Evolutionary conservation across 2,888 invertebrate species (phyloP), one percentile per base, ranked within the genome.

Genomic region (Dendrolimus houi): DNA sequence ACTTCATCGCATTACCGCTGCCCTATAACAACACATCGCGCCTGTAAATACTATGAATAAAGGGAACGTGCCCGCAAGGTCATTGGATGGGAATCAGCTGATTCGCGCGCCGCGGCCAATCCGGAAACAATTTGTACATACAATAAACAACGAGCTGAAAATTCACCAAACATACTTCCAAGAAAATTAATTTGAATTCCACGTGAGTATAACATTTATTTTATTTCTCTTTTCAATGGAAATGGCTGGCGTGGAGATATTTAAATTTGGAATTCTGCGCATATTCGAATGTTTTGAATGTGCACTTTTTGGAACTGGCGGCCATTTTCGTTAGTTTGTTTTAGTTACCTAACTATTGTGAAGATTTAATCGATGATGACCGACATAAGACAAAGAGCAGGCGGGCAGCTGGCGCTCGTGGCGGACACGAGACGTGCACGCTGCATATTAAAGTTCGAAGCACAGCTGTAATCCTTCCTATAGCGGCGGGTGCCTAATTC

Each of bases 41-140:
- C 75, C 72, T 85, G 85, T 87, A 87, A 77, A 87, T 87, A 85
- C 71, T 80, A 77, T 76, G 79, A 75, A 80, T 78, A 79, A 77
- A 74, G 74, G 80, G 78, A 81, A 81, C 76, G 75, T 76, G 72
- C 72, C 70, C 71, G 72, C 85, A 85, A 87, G 85, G 87, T 85
- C 85, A 81, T 78, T 76, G 82, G 75, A 82, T 82, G 81, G 80
- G 78, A 75, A 83, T 83, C 88, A 89, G 88, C 88, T 89, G 88
- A 85, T 77, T 77, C 71, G 77, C 74, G 76, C 74, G 73, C 74
- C 74, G 76, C 79, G 72, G 75, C 80, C 79, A 72, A 77, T 78
- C 79, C 83, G 84, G 85, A 87, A 84, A 83, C 79, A 72, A 69
- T 72, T 70, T 67, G 72, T 69, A 73, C 68, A 64, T 58, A 68